phyloP scores from a whole-genome alignment of 2,113 vertebrate species.

The Epinephelus moara region DNA sequence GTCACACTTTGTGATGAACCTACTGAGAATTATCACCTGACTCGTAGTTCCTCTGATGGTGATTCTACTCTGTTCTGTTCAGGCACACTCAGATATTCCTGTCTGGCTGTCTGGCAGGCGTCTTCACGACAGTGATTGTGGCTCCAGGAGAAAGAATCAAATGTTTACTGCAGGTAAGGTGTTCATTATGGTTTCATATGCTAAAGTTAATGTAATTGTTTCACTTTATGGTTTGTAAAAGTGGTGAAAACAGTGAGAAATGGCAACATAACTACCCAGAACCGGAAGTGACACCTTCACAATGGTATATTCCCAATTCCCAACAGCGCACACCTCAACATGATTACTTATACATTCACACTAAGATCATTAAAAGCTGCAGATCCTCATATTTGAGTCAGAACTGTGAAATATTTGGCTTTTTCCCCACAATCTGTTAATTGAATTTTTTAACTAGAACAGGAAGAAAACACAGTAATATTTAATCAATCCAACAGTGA shows the following conservation, averaged over 20 bases:
- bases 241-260: neutral
- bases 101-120: slow-evolving; percentile 83
- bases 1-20: neutral
- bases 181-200: neutral
- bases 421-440: no score
- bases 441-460: no score
- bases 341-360: no score
- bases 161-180: slow-evolving; percentile 84
- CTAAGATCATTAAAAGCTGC: no score
- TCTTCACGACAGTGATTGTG: slow-evolving; percentile 83
- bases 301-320: no score
- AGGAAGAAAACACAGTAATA: no score
- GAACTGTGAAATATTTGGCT: no score
- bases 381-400: no score
- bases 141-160: slow-evolving; percentile 86
- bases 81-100: slow-evolving; percentile 80
- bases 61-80: neutral
- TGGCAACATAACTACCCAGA: no score
- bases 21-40: neutral
- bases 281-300: no score
- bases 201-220: neutral
- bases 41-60: neutral
- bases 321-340: no score
- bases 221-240: neutral
- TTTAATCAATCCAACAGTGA: no score